phyloP scores from a whole-genome alignment of 2,797 vertebrate species.

The Micropoecilia bifurca region DNA sequence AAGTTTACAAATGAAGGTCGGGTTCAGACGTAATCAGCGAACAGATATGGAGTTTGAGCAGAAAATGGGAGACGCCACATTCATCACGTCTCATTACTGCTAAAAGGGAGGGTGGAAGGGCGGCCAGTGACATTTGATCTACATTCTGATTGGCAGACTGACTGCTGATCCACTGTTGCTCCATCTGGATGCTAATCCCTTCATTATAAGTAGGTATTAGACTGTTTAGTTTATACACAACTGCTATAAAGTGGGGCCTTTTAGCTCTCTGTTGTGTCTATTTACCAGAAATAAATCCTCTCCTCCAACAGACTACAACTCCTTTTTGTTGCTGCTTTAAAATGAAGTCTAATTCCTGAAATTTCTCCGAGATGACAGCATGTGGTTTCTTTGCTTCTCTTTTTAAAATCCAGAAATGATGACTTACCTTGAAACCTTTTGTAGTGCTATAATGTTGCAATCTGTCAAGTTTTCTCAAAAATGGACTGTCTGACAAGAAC shows the following conservation, averaged over 20 bases:
- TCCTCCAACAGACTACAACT: not conserved
- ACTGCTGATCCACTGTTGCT: slow-evolving; percentile 42
- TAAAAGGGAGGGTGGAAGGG: not conserved
- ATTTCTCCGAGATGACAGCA: not conserved
- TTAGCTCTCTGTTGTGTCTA: slow-evolving; percentile 5
- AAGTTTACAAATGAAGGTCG: not conserved
- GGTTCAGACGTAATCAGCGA: slow-evolving; percentile 5
- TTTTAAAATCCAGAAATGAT: slow-evolving; percentile 25
- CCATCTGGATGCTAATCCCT: slow-evolving; percentile 61
- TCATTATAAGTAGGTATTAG: slow-evolving; percentile 50
- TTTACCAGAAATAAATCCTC: slow-evolving; percentile 5
- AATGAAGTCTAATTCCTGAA: not conserved
- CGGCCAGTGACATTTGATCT: slow-evolving; percentile 21
- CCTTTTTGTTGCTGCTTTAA: not conserved
- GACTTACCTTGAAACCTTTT: not conserved
- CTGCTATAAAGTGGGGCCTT: slow-evolving; percentile 24
- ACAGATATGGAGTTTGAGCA: not conserved
- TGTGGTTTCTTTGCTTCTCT: not conserved
- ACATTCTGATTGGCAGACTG: slow-evolving; percentile 19
- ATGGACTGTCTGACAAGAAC: not conserved
- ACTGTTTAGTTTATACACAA: slow-evolving; percentile 33
- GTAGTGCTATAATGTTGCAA: not conserved
- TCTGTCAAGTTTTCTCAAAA: slow-evolving; percentile 13
- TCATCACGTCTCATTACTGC: not conserved
- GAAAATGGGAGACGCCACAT: not conserved